These are phyloP conservation scores for Dichetophora obliterata DNA, from an alignment of 2,888 invertebrate genomes.

Conservation along the genomic window DNA sequence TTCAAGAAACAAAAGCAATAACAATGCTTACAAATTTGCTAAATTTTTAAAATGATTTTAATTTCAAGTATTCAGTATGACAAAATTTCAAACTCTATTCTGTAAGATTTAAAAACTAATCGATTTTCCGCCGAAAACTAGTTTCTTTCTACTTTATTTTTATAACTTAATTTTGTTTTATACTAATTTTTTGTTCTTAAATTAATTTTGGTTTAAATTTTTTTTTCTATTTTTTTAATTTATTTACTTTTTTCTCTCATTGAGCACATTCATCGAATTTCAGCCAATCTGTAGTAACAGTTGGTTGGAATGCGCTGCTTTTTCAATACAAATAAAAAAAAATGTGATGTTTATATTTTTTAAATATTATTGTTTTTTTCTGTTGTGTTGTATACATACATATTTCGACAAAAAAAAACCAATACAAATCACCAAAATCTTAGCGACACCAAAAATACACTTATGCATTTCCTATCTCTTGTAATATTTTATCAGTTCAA, in stretches of 20 bases:
- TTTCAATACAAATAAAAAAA: constrained; percentile 7
- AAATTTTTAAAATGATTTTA: neutral
- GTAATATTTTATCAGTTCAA: no score
- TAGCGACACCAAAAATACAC: no score
- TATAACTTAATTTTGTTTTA: constrained; percentile 39
- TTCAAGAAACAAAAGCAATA: neutral
- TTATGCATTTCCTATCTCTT: no score
- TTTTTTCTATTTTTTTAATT: constrained; percentile 46
- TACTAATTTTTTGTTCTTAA: constrained; percentile 42
- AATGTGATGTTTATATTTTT: neutral
- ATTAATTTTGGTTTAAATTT: constrained; percentile 44
- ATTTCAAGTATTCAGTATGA: neutral
- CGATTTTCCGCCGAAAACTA: constrained; percentile 63
- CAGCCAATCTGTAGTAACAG: constrained; percentile 13
- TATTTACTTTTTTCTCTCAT: constrained; percentile 17
- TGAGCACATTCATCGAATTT: constrained; percentile 18
- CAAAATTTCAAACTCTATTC: neutral
- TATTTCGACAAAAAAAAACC: neutral
- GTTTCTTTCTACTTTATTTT: constrained; percentile 41
- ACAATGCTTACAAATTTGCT: no score
- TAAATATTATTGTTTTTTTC: neutral
- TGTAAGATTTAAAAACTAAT: constrained; percentile 67
- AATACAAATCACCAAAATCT: neutral
- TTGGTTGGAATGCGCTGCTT: constrained; percentile 17
- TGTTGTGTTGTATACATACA: neutral